Percentiles rank a stretch among this genome's conserved stretches.
phyloP scores from a whole-genome alignment of 23 tunicate species.

The Styela clava region DNA sequence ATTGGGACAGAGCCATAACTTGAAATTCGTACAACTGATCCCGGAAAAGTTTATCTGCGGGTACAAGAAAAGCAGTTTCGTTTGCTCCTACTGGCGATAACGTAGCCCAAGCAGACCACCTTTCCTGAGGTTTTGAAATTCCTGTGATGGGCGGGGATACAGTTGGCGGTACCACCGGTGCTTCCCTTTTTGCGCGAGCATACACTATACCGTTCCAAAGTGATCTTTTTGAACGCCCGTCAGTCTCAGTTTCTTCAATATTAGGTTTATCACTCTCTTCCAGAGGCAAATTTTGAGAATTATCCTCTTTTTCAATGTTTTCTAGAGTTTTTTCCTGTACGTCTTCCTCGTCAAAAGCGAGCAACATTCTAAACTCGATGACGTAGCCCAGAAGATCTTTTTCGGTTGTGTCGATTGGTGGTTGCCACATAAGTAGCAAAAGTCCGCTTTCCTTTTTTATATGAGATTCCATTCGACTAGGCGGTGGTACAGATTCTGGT shows the following conservation, averaged over 20 bases:
- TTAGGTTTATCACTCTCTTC: not conserved
- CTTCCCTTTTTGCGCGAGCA: not conserved
- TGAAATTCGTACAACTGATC: slow-evolving; percentile 61
- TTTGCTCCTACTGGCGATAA: slow-evolving; percentile 51
- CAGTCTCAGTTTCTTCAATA: not conserved
- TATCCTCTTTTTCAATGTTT: not conserved
- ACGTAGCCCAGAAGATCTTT: slow-evolving; percentile 55
- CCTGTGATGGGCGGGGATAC: not conserved
- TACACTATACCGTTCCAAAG: not conserved
- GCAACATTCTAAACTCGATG: slow-evolving; percentile 39
- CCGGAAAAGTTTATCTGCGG: slow-evolving; percentile 30
- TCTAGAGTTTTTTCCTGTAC: not conserved
- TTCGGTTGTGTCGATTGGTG: slow-evolving; percentile 1
- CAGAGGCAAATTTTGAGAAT: not conserved
- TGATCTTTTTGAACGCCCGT: not conserved
- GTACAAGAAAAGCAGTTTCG: slow-evolving; percentile 23
- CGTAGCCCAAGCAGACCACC: slow-evolving; percentile 40
- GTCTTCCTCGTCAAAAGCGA: not conserved
- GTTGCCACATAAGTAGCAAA: slow-evolving; percentile 60
- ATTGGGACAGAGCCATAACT: slow-evolving; percentile 39
- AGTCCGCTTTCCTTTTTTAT: slow-evolving; percentile 26
- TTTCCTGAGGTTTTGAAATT: not conserved
- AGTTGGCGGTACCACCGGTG: not conserved
- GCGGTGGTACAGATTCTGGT: slow-evolving; percentile 29
- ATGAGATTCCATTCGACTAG: slow-evolving; percentile 33